Evolutionary conservation across 1,140 invertebrate genomes (phyloP).

Genomic region (Caenorhabditis tropicalis): DNA sequence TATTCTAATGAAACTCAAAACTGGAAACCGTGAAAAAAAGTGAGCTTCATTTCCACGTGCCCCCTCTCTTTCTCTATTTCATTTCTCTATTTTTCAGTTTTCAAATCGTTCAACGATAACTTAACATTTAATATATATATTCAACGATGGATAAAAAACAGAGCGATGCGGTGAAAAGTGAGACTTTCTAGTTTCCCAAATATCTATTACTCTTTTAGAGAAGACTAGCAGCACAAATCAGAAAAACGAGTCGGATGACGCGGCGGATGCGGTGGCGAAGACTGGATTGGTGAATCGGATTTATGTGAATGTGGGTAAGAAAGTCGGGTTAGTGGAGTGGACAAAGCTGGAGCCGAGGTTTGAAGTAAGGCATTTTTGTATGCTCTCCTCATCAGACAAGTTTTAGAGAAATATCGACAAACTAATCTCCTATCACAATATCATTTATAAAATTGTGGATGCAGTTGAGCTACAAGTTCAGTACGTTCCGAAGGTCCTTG

Average conservation of each 20-base stretch:
- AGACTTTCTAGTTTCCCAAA: background rate
- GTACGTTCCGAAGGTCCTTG: background rate
- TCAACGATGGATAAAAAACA: too few species aligned
- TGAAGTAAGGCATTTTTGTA: background rate
- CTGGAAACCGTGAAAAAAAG: too few species aligned
- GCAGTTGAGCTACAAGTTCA: background rate
- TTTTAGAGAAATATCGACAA: constrained; percentile 9
- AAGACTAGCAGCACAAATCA: background rate
- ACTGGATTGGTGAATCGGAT: background rate
- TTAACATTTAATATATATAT: too few species aligned
- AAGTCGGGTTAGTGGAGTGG: background rate
- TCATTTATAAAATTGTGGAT: background rate
- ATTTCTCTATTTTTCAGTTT: too few species aligned
- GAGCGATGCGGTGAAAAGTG: background rate
- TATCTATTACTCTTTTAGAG: background rate
- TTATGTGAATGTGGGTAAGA: background rate
- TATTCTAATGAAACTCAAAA: too few species aligned
- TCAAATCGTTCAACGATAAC: too few species aligned
- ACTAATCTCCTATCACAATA: background rate
- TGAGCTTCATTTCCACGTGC: too few species aligned
- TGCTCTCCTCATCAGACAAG: background rate
- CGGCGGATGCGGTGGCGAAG: background rate
- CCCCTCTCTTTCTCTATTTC: too few species aligned
- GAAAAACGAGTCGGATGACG: background rate
- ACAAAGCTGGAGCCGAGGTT: background rate